Base-by-base conservation (phyloP, 2,797 vertebrate species). In the Enteromius fasciolatus region DNA sequence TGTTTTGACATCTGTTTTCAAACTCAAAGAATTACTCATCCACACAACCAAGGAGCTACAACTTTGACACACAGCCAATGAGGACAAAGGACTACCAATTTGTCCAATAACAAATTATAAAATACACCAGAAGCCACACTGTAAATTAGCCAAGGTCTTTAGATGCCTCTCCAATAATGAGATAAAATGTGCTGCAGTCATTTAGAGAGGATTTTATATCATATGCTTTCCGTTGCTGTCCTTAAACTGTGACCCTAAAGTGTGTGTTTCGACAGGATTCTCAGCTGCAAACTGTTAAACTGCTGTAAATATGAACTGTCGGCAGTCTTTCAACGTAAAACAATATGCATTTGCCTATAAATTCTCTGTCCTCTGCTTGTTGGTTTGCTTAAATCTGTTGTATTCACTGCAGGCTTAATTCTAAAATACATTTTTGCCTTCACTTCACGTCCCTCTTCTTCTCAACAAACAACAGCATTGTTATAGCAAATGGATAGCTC, bases 1-100 rank as follows among this genome's bases (percentile, higher is more conserved):
- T 86, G 87, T 88, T 89, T 86, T 88, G 83, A 88, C 84, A 83
- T 89, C 85, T 90, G 89, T 90, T 88, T 88, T 87, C 82, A 88
- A 88, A 84, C 86, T 84, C 85, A 87, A 83, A 84, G 79, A 88
- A 87, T 87, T 89, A 87, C 84, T 86, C 86, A 89, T 87, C 81
- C 87, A 54, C 85, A 82, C 79, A 81, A 81, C 69, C 83, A 83
- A 88, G 85, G 79, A 86, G 81, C 72, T 80, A 77, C 80, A 89
- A 88, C 88, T 88, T 87, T 90, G 89, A 89, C 86, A 88, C 82
- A 11, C 82, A 87, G 82, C 84, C 83, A 85, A 85, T 85, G 82
- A 87, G 86, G 83, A 88, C 84, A 84, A 87, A 84, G 82, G 81
- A 88, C 84, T 86, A 86, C 73, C 85, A 87, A 89, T 89, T 87